A percentile compares a stretch with the other conserved stretches of the same genome.
Evolutionary conservation across 2,888 invertebrate species (phyloP).

Genomic region (Microplitis deprimator): DNA sequence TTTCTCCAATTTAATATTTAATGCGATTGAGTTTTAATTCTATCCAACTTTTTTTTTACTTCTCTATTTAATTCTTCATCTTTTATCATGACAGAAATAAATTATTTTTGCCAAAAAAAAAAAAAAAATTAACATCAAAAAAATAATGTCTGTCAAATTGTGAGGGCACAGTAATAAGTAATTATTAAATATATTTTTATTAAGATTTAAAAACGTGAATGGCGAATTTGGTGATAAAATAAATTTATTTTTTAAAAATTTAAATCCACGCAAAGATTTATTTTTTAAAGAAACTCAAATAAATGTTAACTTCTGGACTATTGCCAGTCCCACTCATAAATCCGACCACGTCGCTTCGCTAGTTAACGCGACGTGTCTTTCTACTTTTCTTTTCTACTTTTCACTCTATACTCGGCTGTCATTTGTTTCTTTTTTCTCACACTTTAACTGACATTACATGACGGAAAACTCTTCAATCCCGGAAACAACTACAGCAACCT

Average conservation of each 20-base stretch:
- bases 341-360: constrained; percentile 61
- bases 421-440: constrained; percentile 18
- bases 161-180: too few relatives aligned
- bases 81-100: constrained; percentile 43
- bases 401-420: constrained; percentile 7
- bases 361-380: constrained; percentile 54
- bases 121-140: background rate
- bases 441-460: background rate
- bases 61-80: constrained; percentile 49
- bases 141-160: too few relatives aligned
- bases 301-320: constrained; percentile 64
- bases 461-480: constrained; percentile 17
- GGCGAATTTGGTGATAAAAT: background rate
- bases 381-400: constrained; percentile 39
- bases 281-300: constrained; percentile 56
- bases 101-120: background rate
- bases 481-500: constrained; percentile 32
- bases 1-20: constrained; percentile 44
- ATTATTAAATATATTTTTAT: too few relatives aligned
- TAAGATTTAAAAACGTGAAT: background rate
- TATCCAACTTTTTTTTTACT: constrained; percentile 46
- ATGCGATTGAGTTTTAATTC: constrained; percentile 42
- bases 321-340: constrained; percentile 64
- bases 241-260: background rate
- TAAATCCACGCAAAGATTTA: constrained; percentile 18